These are phyloP conservation scores for Brachionus sp. DNA, from an alignment of 1,140 invertebrate species.

Conservation along the genomic window DNA sequence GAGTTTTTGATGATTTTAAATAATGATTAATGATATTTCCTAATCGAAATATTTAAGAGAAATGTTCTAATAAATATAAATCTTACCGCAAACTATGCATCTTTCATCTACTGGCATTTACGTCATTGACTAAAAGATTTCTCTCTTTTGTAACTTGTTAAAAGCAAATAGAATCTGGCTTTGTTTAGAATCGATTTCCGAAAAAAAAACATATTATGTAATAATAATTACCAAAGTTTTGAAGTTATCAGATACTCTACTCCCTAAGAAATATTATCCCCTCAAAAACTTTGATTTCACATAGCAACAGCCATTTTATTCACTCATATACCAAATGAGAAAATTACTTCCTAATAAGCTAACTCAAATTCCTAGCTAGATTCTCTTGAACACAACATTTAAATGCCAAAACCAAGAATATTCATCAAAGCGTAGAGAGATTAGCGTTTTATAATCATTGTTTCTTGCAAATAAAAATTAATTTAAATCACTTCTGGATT, in stretches of 20 bases:
- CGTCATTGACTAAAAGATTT: slow-evolving; percentile 10
- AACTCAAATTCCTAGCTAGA: neutral
- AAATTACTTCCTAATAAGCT: neutral
- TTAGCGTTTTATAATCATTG: neutral
- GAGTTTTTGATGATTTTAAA: slow-evolving; percentile 2
- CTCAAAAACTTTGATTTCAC: neutral
- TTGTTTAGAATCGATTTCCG: neutral
- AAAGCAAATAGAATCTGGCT: neutral
- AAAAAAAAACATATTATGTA: slow-evolving; percentile 7
- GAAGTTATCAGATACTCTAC: neutral
- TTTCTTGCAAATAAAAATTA: neutral
- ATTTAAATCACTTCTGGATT: neutral
- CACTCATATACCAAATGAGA: neutral
- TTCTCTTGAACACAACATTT: neutral
- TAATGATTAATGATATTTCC: slow-evolving; percentile 19
- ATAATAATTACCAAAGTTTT: neutral
- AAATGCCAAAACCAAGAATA: neutral
- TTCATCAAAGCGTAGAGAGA: neutral
- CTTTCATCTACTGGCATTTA: neutral
- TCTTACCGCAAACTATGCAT: neutral
- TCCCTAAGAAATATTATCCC: neutral
- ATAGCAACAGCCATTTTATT: neutral
- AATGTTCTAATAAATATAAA: neutral
- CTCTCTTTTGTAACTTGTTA: slow-evolving; percentile 16
- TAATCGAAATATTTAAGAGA: neutral